Conservation (phyloP, 2,113 vertebrate genomes). For the Numenius arquata region DNA sequence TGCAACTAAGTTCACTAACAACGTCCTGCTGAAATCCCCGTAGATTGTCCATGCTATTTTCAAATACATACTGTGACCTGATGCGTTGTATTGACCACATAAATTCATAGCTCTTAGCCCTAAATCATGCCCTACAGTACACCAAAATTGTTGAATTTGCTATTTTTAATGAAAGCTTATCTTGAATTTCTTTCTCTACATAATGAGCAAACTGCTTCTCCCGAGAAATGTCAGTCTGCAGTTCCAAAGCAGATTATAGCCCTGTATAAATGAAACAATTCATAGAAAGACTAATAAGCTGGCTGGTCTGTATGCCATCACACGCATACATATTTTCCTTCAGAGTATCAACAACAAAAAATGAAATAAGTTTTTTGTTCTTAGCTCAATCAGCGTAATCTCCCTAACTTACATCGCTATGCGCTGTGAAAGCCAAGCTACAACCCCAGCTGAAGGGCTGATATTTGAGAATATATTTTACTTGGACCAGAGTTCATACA, state of each 20-base stretch:
- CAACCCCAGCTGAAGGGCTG: constrained; percentile 52
- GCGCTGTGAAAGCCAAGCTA: constrained; percentile 29
- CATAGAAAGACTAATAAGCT: constrained; percentile 35
- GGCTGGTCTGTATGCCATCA: constrained; percentile 32
- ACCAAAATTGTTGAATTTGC: background rate
- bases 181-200: constrained; percentile 5
- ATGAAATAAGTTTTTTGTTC: constrained; percentile 37
- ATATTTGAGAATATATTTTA: constrained; percentile 63
- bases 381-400: constrained; percentile 50
- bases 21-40: background rate
- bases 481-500: constrained; percentile 56
- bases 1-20: background rate
- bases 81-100: background rate
- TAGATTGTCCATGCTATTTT: background rate
- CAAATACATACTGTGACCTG: background rate
- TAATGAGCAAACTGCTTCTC: constrained; percentile 8
- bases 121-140: background rate
- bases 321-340: constrained; percentile 17
- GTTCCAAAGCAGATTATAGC: constrained; percentile 18
- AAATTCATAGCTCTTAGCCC: background rate
- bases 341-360: constrained; percentile 38
- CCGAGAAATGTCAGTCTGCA: background rate
- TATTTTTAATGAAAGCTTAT: constrained; percentile 42
- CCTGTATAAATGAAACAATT: constrained; percentile 34
- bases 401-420: background rate